Evolutionary conservation across 2,888 invertebrate species (phyloP).

Genomic region (Drosophila subquinaria): DNA sequence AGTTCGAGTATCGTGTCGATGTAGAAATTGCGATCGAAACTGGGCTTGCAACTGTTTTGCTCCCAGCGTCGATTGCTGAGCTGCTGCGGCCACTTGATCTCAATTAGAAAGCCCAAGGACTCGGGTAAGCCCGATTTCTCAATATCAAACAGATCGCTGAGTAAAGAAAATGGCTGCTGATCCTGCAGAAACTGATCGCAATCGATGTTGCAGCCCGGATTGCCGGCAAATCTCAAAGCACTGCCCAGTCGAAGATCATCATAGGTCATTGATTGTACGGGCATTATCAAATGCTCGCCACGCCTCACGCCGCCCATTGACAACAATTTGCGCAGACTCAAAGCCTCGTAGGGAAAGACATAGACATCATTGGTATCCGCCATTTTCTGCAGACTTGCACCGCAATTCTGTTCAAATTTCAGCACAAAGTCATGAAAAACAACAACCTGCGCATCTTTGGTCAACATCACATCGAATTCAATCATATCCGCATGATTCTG

Average conservation of each 20-base stretch:
- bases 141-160: conserved; percentile 91
- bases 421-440: conserved; percentile 98
- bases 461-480: conserved; percentile 98
- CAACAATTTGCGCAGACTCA: conserved; percentile 94
- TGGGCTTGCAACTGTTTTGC: conserved; percentile 89
- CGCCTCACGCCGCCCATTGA: conserved; percentile 86
- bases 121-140: conserved; percentile 87
- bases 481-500: conserved; percentile 97
- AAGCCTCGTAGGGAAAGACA: conserved; percentile 95
- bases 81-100: conserved; percentile 98
- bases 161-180: conserved; percentile 96
- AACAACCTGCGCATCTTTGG: conserved; percentile 96
- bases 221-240: conserved; percentile 90
- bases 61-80: conserved; percentile 93
- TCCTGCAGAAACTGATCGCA: conserved; percentile 88
- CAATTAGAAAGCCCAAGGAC: conserved; percentile 96
- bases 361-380: conserved; percentile 90
- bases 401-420: conserved; percentile 92
- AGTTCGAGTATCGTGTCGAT: conserved; percentile 89
- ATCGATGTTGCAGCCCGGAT: conserved; percentile 85
- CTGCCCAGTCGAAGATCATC: conserved; percentile 90
- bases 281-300: conserved; percentile 38
- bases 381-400: conserved; percentile 87
- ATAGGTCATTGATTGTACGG: conserved; percentile 90
- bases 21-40: conserved; percentile 95